Base-by-base conservation (phyloP, 2,113 vertebrate genomes). In the Amblyopsis rosae region DNA sequence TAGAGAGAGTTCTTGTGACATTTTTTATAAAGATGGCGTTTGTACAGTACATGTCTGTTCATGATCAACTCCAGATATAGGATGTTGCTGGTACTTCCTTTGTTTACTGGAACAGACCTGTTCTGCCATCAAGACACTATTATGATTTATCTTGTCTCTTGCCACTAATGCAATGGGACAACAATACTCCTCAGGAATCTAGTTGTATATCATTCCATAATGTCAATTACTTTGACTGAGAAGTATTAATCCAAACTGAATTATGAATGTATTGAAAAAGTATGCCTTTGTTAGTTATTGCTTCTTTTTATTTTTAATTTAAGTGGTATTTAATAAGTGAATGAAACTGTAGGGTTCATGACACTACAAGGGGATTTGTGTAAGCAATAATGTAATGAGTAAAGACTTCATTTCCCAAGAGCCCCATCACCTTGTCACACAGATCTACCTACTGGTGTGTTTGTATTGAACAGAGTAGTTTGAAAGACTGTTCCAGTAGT, bases 131-230 rank as follows among this genome's bases (percentile, higher is more conserved):
- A 41, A 8, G 35, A 41, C 7, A 41, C 4, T 41, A 41, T 41
- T 41, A 41, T 41, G 35, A 41, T 41, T 41, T 41, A 41, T 41
- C 35, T 51, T 15, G 49, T 26, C 54, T 56, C 54, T 32, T 35
- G 55, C 67, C 55, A 11, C 9, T 58, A 66, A 75, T 76, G 65
- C 77, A 58, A 66, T 62, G 63, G 61, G 72, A 53, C 67, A 67
- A 69, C 32, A 48, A 77, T 75, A 74, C 86, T 84, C 32, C 60
- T 69, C 47, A 17, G 61, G 73, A 81, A 77, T 65, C 65, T 26
- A 3, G 17, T 11, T 70, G 75, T 58, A 71, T 59, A 64, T 17
- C 3, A 79, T 59, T 0, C 73, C 77, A 81, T 4, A 1, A 65
- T 72, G 50, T 83, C 46, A 10, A 57, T 41, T 69, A 70, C 57